A percentile compares a stretch with the other conserved stretches of the same genome.
phyloP scores from a whole-genome alignment of 2,113 vertebrate species.

The Nibea albiflora region DNA sequence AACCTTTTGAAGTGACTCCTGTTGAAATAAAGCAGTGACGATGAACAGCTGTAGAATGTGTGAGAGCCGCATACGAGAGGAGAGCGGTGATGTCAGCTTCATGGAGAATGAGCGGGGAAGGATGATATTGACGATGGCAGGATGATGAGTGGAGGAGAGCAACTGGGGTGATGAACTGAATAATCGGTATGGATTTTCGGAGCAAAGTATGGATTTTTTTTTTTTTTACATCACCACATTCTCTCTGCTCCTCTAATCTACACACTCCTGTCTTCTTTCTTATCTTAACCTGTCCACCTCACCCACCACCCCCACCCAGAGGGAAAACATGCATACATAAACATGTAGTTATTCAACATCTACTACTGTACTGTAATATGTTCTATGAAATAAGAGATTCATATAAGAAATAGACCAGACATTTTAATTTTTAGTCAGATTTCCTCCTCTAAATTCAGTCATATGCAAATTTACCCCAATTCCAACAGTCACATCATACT shows the following conservation, averaged over 20 bases:
- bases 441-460: neutral
- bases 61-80: neutral
- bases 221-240: neutral
- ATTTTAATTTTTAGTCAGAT: neutral
- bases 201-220: neutral
- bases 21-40: neutral
- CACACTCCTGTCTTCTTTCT: neutral
- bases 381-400: too few species aligned
- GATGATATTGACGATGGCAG: neutral
- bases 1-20: neutral
- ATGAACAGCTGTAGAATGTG: neutral
- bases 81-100: neutral
- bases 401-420: neutral
- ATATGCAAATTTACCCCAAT: too few species aligned
- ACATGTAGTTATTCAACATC: neutral
- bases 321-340: neutral
- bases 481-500: too few species aligned
- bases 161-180: neutral
- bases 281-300: neutral
- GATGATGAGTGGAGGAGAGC: neutral
- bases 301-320: neutral
- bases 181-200: constrained; percentile 1
- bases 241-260: neutral
- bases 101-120: neutral
- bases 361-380: neutral